Evolutionary conservation across 2,113 vertebrate genomes (phyloP).

Genomic region (Nematolebias whitei): DNA sequence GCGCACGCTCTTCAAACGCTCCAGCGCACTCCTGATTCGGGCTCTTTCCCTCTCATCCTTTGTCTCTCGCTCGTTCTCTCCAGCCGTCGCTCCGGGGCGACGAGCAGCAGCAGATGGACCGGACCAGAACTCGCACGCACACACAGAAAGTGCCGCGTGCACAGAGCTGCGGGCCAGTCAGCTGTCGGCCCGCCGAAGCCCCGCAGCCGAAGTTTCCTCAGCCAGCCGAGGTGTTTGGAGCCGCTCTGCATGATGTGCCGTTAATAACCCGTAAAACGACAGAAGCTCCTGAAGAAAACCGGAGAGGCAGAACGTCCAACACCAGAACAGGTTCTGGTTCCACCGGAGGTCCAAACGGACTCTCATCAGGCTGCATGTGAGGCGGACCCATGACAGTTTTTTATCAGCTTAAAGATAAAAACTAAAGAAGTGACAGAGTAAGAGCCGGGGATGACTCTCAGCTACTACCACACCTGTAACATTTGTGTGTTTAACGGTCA

Average conservation of each 20-base stretch:
- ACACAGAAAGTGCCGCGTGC: not conserved
- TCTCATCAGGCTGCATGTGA: too few relatives aligned
- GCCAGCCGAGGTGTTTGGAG: conserved; percentile 29
- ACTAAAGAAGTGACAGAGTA: too few relatives aligned
- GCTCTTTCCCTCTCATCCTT: conserved; percentile 45
- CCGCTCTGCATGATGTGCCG: conserved; percentile 2
- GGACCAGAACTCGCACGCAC: conserved; percentile 28
- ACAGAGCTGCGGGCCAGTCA: conserved; percentile 67
- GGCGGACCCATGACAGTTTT: too few relatives aligned
- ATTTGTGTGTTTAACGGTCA: too few relatives aligned
- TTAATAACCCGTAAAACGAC: too few relatives aligned
- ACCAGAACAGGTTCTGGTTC: too few relatives aligned
- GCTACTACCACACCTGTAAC: too few relatives aligned
- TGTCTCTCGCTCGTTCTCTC: conserved; percentile 35
- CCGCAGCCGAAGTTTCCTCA: conserved; percentile 14
- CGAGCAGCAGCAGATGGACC: conserved; percentile 69
- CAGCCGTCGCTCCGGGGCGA: conserved; percentile 48
- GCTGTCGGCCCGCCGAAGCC: conserved; percentile 65
- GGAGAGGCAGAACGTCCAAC: too few relatives aligned
- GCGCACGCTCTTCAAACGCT: conserved; percentile 25
- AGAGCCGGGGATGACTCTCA: too few relatives aligned
- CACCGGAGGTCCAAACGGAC: too few relatives aligned
- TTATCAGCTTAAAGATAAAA: too few relatives aligned
- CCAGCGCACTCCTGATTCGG: conserved; percentile 31
- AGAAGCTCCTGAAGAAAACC: too few relatives aligned